Evolutionary conservation across 2,888 invertebrate species (phyloP), one percentile per base, ranked within the genome.

Genomic region (Tetranychus truncatus): DNA sequence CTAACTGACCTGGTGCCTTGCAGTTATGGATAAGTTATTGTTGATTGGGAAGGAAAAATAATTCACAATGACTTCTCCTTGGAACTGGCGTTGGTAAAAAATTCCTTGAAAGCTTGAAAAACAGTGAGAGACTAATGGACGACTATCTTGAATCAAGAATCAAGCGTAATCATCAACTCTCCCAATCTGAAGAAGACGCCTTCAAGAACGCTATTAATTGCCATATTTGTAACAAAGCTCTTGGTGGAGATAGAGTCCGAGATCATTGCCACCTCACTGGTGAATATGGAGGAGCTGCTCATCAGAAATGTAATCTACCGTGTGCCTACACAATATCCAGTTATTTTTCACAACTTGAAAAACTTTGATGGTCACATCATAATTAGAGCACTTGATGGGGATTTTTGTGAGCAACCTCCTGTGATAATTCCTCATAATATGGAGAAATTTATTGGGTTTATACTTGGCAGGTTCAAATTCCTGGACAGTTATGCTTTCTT

Each of bases 331-430:
- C 18, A 66, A 66, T 21, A 9, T 66, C 66, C 66, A 66, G 21
- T 66, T 66, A 18, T 66, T 6, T 66, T 66, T 66, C 66, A 66
- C 66, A 66, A 66, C 21, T 21, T 66, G 18, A 66, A 66, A 66
- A 66, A 66, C 66, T 66, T 66, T 66, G 66, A 66, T 21, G 66
- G n/a, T 66, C 66, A 66, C 66, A 18, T 66, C 21, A 66, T 66
- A 9, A 21, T 66, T 8, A 18, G 21, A 8, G 66, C 6, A 66
- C 21, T 66, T 20, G 66, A 66, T 20, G 6, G 6, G 6, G 6
- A 6, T 18, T 9, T 66, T 7, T 8, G 6, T 18, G 6, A 21
- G 18, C 7, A 46, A 8, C 6, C 6, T 6, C 6, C 18, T 8
- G 6, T 9, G 6, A 21, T 66, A 7, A 66, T 66, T 66, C n/a